Base-by-base conservation (phyloP, 2,113 vertebrate species). In the Nicator chloris region DNA sequence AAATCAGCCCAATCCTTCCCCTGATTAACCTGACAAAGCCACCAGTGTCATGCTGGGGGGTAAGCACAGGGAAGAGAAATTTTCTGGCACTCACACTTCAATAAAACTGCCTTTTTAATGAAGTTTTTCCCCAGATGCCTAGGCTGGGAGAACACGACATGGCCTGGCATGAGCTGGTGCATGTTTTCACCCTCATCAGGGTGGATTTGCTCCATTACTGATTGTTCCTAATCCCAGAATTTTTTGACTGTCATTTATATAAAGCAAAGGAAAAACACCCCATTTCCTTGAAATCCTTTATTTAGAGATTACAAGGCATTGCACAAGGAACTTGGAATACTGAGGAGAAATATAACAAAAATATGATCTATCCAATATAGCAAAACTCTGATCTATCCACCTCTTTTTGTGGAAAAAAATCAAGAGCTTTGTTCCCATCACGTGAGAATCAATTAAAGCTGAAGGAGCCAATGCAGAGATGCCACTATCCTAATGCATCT, bases 301-400 rank as follows among this genome's bases (percentile, higher is more conserved):
- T 59, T 63, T 23, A 5, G 60, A 42, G 54, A 33, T 51, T 35
- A 57, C n/a, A 59, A 75, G 51, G 6, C 54, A 11, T 33, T 20
- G 27, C n/a, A 13, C 4, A 0, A 16, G 30, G 31, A 50, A 17
- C 17, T 4, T 35, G 15, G 15, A 45, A 15, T 44, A 45, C 12
- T 22, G 54, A 27, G 31, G 39, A 18, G 15, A 24, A 60, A 57
- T 24, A 22, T 2, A 30, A 16, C 53, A 20, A 24, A 57, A 69
- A 21, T 1, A 30, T 23, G 23, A 35, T 26, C 28, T 30, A 21
- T 37, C 24, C 20, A 65, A 24, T 20, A 11, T 5, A 33, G 21
- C 37, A 17, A 21, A 51, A 76, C 17, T 1, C n/a, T 26, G 22
- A 30, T 31, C 26, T 40, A 8, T 28, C 42, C 24, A 11, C 45